phyloP scores from a whole-genome alignment of 2,113 vertebrate genomes.

The Apodemus speciosus region DNA sequence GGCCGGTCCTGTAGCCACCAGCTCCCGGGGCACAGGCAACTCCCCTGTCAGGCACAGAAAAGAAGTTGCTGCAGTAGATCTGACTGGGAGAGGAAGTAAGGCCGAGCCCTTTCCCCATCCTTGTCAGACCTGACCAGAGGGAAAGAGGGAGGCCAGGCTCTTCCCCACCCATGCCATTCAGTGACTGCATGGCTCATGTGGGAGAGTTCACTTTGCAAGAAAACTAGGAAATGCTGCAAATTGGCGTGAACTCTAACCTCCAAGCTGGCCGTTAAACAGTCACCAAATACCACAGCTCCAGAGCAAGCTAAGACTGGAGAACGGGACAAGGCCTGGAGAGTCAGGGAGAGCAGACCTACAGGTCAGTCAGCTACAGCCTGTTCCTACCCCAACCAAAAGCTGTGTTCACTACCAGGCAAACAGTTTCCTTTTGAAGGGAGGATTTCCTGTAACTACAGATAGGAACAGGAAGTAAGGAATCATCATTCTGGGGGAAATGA shows the following conservation, averaged over 20 bases:
- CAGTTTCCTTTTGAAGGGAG: conserved; percentile 43
- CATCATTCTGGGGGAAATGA: neutral
- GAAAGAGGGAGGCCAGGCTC: neutral
- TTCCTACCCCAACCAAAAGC: neutral
- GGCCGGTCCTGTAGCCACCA: neutral
- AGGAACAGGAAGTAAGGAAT: conserved; percentile 14
- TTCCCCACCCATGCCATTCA: neutral
- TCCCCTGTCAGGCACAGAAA: neutral
- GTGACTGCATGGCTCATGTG: neutral
- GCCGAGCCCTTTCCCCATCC: neutral
- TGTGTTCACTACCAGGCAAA: neutral
- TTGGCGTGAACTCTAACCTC: neutral
- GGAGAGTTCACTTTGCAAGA: neutral
- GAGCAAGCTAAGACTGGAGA: neutral
- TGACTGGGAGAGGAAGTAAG: neutral
- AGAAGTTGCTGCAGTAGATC: no score
- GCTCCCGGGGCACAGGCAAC: neutral
- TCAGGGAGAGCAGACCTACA: neutral
- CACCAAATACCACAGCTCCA: neutral
- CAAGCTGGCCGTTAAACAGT: conserved; percentile 62
- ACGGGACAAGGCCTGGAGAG: conserved; percentile 21
- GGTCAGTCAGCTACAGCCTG: neutral
- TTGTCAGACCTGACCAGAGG: neutral
- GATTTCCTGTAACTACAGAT: conserved; percentile 21
- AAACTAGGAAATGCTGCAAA: conserved; percentile 25